A percentile compares a stretch with the other conserved stretches of the same genome.
These are phyloP conservation scores for Alcis repandata DNA, from an alignment of 2,888 invertebrate species.

Conservation along the genomic window DNA sequence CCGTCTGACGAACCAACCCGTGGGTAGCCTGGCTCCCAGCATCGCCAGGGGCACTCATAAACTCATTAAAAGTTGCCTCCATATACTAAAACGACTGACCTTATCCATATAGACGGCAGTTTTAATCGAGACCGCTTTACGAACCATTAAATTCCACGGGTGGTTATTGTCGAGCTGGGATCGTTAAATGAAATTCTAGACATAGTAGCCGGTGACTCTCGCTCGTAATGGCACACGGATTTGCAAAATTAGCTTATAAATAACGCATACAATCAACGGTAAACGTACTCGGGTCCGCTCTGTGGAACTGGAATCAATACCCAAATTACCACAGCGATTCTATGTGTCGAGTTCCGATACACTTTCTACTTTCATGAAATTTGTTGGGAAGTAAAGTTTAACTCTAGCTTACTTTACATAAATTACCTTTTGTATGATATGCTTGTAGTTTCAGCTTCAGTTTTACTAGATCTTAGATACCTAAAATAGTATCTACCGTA, in stretches of 20 bases:
- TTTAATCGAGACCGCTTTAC: conserved; percentile 83
- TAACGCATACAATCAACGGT: conserved; percentile 45
- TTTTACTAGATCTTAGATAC: not conserved
- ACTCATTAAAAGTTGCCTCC: conserved; percentile 83
- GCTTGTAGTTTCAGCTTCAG: not conserved
- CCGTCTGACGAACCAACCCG: conserved; percentile 53
- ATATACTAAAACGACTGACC: conserved; percentile 76
- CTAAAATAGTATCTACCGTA: too few relatives aligned
- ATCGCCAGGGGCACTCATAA: conserved; percentile 71
- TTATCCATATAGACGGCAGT: conserved; percentile 78
- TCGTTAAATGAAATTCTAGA: conserved; percentile 78
- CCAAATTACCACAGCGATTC: conserved; percentile 19
- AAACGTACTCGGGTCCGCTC: conserved; percentile 27
- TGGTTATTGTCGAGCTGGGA: conserved; percentile 80
- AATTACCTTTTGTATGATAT: not conserved
- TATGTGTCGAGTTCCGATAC: conserved; percentile 10
- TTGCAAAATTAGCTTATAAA: conserved; percentile 56
- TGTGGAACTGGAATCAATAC: conserved; percentile 40
- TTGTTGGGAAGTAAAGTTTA: conserved; percentile 7
- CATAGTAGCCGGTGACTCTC: conserved; percentile 56
- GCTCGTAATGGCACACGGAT: conserved; percentile 57
- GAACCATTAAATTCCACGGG: conserved; percentile 79
- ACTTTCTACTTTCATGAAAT: conserved; percentile 11
- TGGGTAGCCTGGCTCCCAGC: conserved; percentile 52
- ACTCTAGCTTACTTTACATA: conserved; percentile 3